Evolutionary conservation across 37 sponge, comb jelly and placozoan species (phyloP).

Genomic region (Haliclona indistincta): DNA sequence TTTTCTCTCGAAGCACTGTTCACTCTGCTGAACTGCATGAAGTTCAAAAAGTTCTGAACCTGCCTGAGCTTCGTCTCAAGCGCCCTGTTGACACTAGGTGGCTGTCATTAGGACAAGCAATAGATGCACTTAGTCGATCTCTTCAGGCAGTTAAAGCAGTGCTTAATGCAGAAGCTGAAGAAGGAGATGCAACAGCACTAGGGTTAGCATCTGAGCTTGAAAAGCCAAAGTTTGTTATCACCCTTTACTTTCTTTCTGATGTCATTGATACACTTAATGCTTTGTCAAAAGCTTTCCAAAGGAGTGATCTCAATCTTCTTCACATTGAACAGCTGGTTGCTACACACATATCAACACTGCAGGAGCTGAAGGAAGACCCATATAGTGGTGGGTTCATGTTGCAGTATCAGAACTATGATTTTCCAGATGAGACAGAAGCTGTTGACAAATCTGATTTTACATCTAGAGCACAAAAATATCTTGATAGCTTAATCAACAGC

Average conservation of each 20-base stretch:
- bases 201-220: slow-evolving; percentile 10
- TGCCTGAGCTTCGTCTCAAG: slow-evolving; percentile 29
- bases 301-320: neutral
- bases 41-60: slow-evolving; percentile 21
- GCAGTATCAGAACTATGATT: neutral
- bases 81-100: slow-evolving; percentile 30
- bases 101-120: slow-evolving; percentile 40
- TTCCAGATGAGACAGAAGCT: slow-evolving; percentile 4
- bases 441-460: neutral
- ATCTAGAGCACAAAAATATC: neutral
- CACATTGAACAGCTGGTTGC: neutral
- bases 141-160: slow-evolving; percentile 10
- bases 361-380: slow-evolving; percentile 5
- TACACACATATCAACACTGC: slow-evolving; percentile 5
- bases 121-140: slow-evolving; percentile 19
- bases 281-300: neutral
- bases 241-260: neutral
- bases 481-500: neutral
- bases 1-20: slow-evolving; percentile 6
- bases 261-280: neutral
- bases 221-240: slow-evolving; percentile 4
- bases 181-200: slow-evolving; percentile 43
- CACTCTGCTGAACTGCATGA: slow-evolving; percentile 26
- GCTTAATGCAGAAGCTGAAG: slow-evolving; percentile 24
- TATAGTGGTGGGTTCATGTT: slow-evolving; percentile 3